Evolutionary conservation across 2,113 vertebrate genomes (phyloP).

Genomic region (Lagopus leucura): DNA sequence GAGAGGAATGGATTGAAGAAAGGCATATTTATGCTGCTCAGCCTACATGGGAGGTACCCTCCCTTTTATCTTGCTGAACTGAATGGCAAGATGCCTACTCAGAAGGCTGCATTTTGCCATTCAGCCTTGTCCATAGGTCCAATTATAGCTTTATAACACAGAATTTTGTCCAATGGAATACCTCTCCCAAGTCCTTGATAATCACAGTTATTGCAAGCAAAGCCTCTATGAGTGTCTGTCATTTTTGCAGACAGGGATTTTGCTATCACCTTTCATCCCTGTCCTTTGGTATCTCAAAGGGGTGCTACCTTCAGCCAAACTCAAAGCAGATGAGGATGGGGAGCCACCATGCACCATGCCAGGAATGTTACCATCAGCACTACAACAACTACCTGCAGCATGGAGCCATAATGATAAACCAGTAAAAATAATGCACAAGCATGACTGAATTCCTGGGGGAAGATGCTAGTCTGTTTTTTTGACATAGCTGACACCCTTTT

Average conservation of each 20-base stretch:
- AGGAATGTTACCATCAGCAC: background rate
- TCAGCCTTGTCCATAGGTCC: background rate
- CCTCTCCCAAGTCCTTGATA: background rate
- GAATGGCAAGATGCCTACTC: background rate
- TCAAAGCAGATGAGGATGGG: background rate
- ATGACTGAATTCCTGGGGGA: background rate
- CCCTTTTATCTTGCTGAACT: background rate
- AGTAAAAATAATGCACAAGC: background rate
- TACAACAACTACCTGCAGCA: background rate
- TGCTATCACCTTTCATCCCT: background rate
- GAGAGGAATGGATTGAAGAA: background rate
- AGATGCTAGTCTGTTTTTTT: background rate
- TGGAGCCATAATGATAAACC: background rate
- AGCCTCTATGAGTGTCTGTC: background rate
- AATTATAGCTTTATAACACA: background rate
- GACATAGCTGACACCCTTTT: accelerated
- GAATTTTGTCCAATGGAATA: background rate
- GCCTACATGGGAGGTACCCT: background rate
- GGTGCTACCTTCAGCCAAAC: background rate
- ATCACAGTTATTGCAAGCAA: background rate
- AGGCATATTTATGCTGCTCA: background rate
- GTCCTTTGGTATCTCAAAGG: background rate
- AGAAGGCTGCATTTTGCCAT: background rate
- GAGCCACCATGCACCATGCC: background rate
- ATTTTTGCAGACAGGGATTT: background rate